Conservation (phyloP, 2,113 vertebrate genomes). For the Narcine bancroftii region DNA sequence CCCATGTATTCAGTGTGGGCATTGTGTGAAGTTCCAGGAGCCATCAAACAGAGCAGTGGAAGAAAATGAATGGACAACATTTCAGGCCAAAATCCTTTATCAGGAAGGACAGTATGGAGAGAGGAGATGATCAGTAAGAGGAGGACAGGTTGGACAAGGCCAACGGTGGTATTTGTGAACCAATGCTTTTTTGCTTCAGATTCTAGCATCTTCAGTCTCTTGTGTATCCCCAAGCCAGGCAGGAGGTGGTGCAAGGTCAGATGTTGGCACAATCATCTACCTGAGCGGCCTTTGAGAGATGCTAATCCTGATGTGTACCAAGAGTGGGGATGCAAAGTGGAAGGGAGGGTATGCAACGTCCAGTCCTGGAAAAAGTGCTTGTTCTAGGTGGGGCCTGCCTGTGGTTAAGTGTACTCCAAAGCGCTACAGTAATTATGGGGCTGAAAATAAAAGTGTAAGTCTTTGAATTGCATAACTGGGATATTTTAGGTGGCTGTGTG, state of each 20-base stretch:
- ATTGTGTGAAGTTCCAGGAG: not conserved
- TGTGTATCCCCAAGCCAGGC: no score
- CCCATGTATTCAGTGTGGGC: not conserved
- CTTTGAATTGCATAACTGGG: not conserved
- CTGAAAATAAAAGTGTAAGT: constrained; percentile 29
- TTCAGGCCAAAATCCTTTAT: no score
- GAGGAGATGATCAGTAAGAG: no score
- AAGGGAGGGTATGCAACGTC: not conserved
- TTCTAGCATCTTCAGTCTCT: no score
- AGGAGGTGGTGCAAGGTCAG: no score
- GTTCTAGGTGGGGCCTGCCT: not conserved
- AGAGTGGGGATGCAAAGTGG: not conserved
- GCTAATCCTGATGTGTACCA: not conserved
- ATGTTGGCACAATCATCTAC: not conserved
- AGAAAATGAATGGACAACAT: no score
- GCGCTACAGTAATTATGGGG: not conserved
- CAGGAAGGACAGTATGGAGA: no score
- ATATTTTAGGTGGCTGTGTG: not conserved
- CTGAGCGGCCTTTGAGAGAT: not conserved
- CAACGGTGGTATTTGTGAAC: no score
- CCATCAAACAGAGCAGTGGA: no score
- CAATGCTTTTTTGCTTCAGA: no score
- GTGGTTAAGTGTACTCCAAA: not conserved
- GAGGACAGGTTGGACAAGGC: no score
- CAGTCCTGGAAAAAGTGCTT: not conserved